Percentiles rank a stretch among this genome's conserved stretches.
Conservation (phyloP, 2,113 vertebrate genomes). For the Kryptolebias marmoratus region DNA sequence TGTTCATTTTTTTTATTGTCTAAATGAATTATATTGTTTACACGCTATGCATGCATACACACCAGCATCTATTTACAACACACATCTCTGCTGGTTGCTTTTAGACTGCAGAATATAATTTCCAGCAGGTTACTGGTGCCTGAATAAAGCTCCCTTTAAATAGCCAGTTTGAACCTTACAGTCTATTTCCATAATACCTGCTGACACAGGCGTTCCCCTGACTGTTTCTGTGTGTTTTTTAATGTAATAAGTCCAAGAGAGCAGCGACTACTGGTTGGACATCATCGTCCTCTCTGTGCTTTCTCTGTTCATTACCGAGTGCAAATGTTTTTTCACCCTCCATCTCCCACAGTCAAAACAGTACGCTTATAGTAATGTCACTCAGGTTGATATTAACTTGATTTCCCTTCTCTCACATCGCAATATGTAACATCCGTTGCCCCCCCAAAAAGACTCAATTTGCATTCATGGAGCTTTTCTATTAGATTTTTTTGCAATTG, state of each 20-base stretch:
- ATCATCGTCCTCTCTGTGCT: conserved; percentile 27
- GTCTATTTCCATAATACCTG: conserved; percentile 74
- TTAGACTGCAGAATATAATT: conserved; percentile 62
- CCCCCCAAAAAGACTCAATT: conserved; percentile 71
- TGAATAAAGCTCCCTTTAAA: conserved; percentile 56
- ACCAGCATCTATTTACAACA: conserved; percentile 54
- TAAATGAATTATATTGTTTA: conserved; percentile 40
- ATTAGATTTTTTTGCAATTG: conserved; percentile 78
- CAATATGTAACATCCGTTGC: conserved; percentile 48
- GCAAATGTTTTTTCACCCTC: conserved; percentile 52
- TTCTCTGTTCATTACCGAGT: conserved; percentile 35
- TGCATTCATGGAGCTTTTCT: conserved; percentile 81
- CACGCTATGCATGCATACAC: conserved; percentile 24
- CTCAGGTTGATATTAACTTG: conserved; percentile 70
- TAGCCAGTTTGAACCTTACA: conserved; percentile 56
- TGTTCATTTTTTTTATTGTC: conserved; percentile 38
- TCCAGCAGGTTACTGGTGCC: conserved; percentile 58
- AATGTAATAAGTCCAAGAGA: conserved; percentile 72
- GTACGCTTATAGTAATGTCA: conserved; percentile 64
- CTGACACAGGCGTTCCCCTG: conserved; percentile 59
- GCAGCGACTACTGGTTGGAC: conserved; percentile 42
- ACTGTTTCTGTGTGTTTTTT: conserved; percentile 65
- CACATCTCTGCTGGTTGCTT: conserved; percentile 42
- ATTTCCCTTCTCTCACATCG: conserved; percentile 55
- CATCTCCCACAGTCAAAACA: conserved; percentile 27